These are phyloP conservation scores for Chiridota heheva DNA, from an alignment of 35 echinoderm and acorn worm genomes.

Conservation along the genomic window DNA sequence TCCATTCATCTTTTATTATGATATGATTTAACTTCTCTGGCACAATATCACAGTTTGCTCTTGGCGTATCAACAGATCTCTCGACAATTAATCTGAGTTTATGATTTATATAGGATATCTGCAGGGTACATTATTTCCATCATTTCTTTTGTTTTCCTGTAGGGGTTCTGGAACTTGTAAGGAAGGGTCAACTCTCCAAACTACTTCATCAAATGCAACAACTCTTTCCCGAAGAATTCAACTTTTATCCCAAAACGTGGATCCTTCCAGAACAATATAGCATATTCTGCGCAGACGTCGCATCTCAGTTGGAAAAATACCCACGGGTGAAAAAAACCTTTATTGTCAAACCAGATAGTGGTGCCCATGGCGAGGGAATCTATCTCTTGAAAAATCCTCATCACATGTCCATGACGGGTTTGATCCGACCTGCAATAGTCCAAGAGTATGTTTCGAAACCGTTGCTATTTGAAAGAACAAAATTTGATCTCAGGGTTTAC, in stretches of 20 bases:
- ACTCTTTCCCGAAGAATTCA: constrained; percentile 72
- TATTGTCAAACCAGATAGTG: constrained; percentile 78
- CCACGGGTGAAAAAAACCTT: constrained; percentile 62
- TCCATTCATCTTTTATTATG: neutral
- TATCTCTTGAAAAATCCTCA: constrained; percentile 70
- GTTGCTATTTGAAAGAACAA: constrained; percentile 64
- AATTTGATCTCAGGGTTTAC: constrained; percentile 83
- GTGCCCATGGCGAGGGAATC: constrained; percentile 77
- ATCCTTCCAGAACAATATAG: constrained; percentile 79
- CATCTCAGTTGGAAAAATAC: constrained; percentile 36
- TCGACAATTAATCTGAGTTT: neutral
- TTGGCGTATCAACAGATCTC: too few species aligned
- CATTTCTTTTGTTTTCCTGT: neutral
- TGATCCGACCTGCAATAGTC: constrained; percentile 56
- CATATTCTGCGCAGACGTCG: constrained; percentile 58
- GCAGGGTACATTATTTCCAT: neutral
- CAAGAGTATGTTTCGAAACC: constrained; percentile 74
- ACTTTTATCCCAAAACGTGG: constrained; percentile 79
- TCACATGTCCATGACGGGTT: constrained; percentile 47
- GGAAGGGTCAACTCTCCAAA: constrained; percentile 76
- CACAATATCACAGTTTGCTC: neutral
- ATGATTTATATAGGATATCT: neutral
- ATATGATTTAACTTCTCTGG: neutral
- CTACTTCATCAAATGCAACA: constrained; percentile 79
- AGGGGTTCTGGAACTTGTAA: constrained; percentile 72